Base-by-base conservation (phyloP, 2,888 invertebrate genomes). In the Hedychridium roseum region DNA sequence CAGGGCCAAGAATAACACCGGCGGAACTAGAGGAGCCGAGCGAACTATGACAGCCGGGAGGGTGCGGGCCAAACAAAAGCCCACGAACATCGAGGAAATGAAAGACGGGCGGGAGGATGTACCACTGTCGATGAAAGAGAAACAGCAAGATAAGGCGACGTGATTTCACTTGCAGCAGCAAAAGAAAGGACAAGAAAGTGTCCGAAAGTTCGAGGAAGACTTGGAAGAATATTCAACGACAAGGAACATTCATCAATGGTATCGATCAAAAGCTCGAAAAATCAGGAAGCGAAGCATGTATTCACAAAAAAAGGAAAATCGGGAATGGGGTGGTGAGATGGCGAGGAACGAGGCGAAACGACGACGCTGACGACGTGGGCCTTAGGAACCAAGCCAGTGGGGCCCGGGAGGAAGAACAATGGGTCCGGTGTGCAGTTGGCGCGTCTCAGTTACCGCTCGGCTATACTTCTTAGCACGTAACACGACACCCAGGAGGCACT, bases 381-480 rank as follows among this genome's bases (percentile, higher is more conserved):
- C 14, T 12, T 21, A 26, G 32, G 26, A 32, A 32, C 34, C 27
- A 16, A 16, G n/a, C 27, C 6, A 43, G 30, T 28, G 32, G 16
- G 20, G 18, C 39, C 14, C 16, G 27, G 16, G 16, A 9, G 21
- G 54, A 56, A 49, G 64, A 68, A 69, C 67, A 67, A 68, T 68
- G 64, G 60, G 56, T 60, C 50, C 57, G 61, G 66, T 66, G 62
- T 68, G 65, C 51, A 61, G 64, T 65, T 66, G 54, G 62, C 57
- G 66, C 57, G 68, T 71, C 70, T 74, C 73, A 61, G 68, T 74
- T 72, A 70, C 73, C 57, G 52, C 64, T 59, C 55, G 63, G 56
- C 54, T 67, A 57, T 61, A 59, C 68, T 60, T 73, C 72, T 74
- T 73, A 70, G 62, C 73, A 61, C 67, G 75, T 76, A 75, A 76